Conservation (phyloP, 2,113 vertebrate species). For the Mesitornis unicolor region DNA sequence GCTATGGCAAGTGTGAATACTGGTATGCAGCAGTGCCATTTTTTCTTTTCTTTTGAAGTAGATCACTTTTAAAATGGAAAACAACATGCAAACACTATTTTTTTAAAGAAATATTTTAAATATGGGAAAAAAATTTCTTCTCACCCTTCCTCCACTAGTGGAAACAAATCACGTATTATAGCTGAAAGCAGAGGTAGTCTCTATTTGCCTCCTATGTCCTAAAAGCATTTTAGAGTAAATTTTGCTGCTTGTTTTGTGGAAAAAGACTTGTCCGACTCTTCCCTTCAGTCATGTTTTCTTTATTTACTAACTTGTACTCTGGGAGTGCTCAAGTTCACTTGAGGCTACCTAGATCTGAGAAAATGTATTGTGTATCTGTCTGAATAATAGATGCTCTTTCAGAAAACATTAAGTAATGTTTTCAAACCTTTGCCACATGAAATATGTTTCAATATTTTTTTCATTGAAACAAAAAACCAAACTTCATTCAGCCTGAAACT, state of each 20-base stretch:
- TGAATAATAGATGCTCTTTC: neutral
- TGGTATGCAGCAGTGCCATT: rapidly evolving
- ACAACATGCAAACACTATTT: rapidly evolving
- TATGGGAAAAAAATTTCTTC: neutral
- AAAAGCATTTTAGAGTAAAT: neutral
- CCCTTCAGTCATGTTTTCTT: neutral
- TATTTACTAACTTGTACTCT: neutral
- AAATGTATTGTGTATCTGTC: neutral
- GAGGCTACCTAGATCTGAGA: neutral
- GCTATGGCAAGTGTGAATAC: neutral
- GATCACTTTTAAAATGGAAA: neutral
- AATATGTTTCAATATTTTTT: neutral
- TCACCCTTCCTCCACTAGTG: neutral
- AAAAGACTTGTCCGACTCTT: neutral
- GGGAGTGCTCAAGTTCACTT: neutral
- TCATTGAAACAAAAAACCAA: neutral
- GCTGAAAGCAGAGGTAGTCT: neutral
- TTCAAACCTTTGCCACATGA: neutral
- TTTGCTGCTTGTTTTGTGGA: neutral
- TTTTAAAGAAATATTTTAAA: neutral
- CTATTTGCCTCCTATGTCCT: neutral
- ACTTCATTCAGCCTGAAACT: neutral
- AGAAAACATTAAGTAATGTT: neutral
- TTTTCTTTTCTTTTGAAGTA: neutral
- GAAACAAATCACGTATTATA: neutral